phyloP scores from a whole-genome alignment of 37 sponge, comb jelly and placozoan genomes.

The Lycopodina hypogea region DNA sequence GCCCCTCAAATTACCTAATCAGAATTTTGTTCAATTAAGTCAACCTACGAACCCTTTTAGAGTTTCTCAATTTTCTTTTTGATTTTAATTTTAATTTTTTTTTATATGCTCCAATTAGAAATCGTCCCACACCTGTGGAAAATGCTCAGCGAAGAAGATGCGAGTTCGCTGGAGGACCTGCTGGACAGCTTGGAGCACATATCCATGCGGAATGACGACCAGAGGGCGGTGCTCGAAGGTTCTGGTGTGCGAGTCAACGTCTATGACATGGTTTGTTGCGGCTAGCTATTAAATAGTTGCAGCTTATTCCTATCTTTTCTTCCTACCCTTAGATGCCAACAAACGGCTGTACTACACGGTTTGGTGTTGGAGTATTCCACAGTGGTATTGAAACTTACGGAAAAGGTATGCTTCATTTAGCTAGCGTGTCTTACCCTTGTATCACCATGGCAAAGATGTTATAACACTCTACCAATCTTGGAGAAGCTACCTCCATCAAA shows the following conservation, averaged over 20 bases:
- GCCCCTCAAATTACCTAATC: too few species aligned
- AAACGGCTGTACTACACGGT: conserved; percentile 16
- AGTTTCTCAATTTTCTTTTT: too few species aligned
- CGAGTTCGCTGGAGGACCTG: neutral
- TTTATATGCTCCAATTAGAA: too few species aligned
- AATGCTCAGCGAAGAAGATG: neutral
- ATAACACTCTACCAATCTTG: too few species aligned
- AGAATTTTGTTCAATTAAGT: too few species aligned
- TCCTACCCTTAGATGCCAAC: conserved; percentile 6
- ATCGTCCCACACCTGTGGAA: too few species aligned
- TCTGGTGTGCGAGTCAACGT: conserved; percentile 35
- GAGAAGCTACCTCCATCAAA: too few species aligned
- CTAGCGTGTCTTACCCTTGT: neutral
- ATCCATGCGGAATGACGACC: conserved; percentile 18
- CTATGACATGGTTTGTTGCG: conserved; percentile 41
- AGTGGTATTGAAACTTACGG: conserved; percentile 50
- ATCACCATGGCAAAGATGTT: neutral
- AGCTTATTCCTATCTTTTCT: neutral
- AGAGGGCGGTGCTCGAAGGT: conserved; percentile 39
- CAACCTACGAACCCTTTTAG: too few species aligned
- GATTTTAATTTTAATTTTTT: too few species aligned
- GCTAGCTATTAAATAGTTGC: neutral
- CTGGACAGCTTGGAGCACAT: neutral
- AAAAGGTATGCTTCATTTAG: conserved; percentile 10
- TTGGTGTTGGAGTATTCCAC: conserved; percentile 56